Base-by-base conservation (phyloP, 2,888 invertebrate genomes). In the Temnothorax rugatulus region DNA sequence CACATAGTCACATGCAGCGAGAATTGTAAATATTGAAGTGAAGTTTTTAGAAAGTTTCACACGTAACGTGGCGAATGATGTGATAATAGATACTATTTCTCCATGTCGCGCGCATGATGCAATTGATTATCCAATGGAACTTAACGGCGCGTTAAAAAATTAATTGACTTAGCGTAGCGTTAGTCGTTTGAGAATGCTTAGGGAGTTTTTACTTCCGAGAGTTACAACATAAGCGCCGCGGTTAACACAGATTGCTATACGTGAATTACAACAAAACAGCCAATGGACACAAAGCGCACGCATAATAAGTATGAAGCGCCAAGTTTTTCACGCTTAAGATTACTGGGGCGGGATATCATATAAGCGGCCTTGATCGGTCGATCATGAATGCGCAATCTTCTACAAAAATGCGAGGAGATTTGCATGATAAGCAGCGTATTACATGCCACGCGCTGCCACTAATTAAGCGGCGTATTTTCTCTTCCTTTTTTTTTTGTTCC, bases 201-300 rank as follows among this genome's bases (percentile, higher is more conserved):
- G 41, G 21, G 25, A 52, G 1, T 77, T 15, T 47, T 50, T 66
- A 68, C 54, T 77, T 52, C 8, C 44, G 34, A 54, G 25, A 66
- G n/a, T 57, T 77, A 57, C 13, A 44, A 77, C 29, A 68, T 57
- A 77, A 77, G 69, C 54, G 13, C 11, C 29, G 29, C 41, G 8
- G 44, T 66, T 77, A 68, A 77, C 52, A 76, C 8, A 47, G 21
- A 75, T 47, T 50, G 29, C 38, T 52, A 64, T 52, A 64, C 13
- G 41, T 29, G 13, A 68, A 57, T 57, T 69, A 15, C 4, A 29
- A 77, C 57, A 29, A 77, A n/a, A 61, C 47, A 34, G 11, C 54
- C 54, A 44, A 29, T 41, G 8, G 15, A 25, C 8, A 41, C 9
- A 41, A 68, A 68, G 77, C 77, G 77, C 68, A 50, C 63, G 29